Conservation (phyloP, 2,797 vertebrate genomes). For the Discoglossus pictus region DNA sequence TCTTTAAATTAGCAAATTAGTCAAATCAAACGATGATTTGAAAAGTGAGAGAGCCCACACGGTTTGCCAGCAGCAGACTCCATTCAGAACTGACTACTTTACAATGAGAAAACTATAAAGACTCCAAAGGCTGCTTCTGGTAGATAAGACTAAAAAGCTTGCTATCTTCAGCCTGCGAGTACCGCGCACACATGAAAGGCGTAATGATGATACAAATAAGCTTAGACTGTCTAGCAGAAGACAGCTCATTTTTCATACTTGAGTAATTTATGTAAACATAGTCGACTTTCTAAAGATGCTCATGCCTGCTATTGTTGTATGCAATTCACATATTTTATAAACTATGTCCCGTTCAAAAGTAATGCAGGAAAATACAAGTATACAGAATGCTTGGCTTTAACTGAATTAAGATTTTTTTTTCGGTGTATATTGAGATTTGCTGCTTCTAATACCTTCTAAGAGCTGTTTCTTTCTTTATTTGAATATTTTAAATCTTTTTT, state of each 20-base stretch:
- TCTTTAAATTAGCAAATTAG: slow-evolving; percentile 41
- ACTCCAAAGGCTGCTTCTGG: slow-evolving; percentile 37
- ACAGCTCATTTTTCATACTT: slow-evolving; percentile 53
- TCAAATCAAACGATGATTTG: slow-evolving; percentile 24
- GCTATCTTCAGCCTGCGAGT: slow-evolving; percentile 38
- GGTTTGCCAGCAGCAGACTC: slow-evolving; percentile 9
- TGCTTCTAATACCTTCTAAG: too few species aligned
- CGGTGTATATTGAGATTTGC: too few species aligned
- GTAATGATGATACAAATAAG: slow-evolving; percentile 51
- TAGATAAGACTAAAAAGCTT: slow-evolving; percentile 41
- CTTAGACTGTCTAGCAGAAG: slow-evolving; percentile 43
- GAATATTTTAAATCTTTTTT: too few species aligned
- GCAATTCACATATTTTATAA: slow-evolving; percentile 18
- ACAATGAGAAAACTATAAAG: slow-evolving; percentile 36
- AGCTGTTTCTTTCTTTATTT: too few species aligned
- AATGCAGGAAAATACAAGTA: neutral
- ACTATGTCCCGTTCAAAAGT: slow-evolving; percentile 5
- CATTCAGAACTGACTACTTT: slow-evolving; percentile 29
- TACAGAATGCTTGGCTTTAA: neutral
- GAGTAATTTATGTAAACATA: slow-evolving; percentile 53
- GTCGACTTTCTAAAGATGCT: slow-evolving; percentile 42
- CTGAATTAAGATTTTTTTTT: neutral
- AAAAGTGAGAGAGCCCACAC: slow-evolving; percentile 5
- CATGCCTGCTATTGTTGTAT: slow-evolving; percentile 24
- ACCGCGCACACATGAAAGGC: slow-evolving; percentile 44